Conservation (phyloP, 2,888 invertebrate species). For the Glomeris marginata region DNA sequence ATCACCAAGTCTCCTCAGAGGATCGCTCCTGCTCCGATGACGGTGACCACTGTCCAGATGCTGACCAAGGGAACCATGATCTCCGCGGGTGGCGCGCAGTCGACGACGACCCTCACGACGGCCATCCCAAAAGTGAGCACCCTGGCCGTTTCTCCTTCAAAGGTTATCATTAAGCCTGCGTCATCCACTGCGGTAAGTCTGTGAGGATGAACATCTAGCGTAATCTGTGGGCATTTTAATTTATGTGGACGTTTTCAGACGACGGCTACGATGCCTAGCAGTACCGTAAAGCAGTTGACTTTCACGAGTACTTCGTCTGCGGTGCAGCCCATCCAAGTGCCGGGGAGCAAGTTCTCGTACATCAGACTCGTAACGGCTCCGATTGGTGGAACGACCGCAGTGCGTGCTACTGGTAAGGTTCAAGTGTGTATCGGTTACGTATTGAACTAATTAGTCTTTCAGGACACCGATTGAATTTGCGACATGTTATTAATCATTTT, state of each 20-base stretch:
- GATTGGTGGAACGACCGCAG: constrained; percentile 13
- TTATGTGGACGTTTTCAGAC: background rate
- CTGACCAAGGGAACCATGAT: constrained; percentile 19
- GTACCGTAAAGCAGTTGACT: constrained; percentile 13
- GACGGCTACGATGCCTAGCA: background rate
- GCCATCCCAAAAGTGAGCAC: constrained; percentile 17
- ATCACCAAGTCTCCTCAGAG: constrained; percentile 52
- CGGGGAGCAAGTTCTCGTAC: constrained; percentile 31
- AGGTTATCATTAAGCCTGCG: constrained; percentile 26
- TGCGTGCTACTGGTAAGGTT: constrained; percentile 8
- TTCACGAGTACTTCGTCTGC: constrained; percentile 13
- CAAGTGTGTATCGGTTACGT: background rate
- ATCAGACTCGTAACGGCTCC: constrained; percentile 30
- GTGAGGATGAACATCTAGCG: constrained; percentile 7
- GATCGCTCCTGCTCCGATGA: constrained; percentile 45
- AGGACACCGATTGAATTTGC: no score
- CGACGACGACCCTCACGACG: constrained; percentile 15
- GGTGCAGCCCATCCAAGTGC: constrained; percentile 27
- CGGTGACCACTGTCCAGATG: constrained; percentile 19
- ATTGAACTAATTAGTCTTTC: no score
- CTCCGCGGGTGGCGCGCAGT: constrained; percentile 13
- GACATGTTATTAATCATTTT: background rate
- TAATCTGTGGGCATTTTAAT: background rate
- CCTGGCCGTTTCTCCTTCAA: constrained; percentile 26
- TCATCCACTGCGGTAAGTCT: constrained; percentile 3